These are phyloP conservation scores for Drosophila setosimentum DNA, from an alignment of 2,888 invertebrate species.

Conservation along the genomic window DNA sequence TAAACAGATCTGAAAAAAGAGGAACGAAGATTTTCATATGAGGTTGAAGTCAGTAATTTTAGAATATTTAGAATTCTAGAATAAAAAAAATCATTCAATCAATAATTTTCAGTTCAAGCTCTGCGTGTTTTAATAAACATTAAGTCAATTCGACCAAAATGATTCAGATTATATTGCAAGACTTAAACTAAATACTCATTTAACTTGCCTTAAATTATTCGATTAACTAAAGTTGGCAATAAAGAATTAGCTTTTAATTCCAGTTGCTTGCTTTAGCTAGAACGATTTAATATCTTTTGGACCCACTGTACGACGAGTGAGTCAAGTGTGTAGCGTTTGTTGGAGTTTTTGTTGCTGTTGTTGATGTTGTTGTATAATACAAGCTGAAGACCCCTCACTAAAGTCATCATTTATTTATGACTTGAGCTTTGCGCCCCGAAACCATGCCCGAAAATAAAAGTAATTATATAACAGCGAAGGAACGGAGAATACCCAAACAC, in stretches of 20 bases:
- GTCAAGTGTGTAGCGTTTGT: conserved; percentile 52
- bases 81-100: not conserved
- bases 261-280: conserved; percentile 14
- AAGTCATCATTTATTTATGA: conserved; percentile 80
- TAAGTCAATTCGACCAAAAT: not conserved
- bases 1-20: not conserved
- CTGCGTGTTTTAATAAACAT: not conserved
- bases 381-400: conserved; percentile 45
- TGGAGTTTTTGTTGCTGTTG: not conserved
- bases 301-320: conserved; percentile 36
- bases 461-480: conserved; percentile 73
- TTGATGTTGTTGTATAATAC: conserved; percentile 24
- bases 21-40: not conserved
- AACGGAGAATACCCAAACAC: conserved; percentile 30
- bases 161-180: not conserved
- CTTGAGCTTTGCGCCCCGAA: conserved; percentile 72
- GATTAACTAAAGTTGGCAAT: conserved; percentile 28
- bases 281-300: conserved; percentile 23
- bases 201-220: not conserved
- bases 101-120: not conserved
- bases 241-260: conserved; percentile 46
- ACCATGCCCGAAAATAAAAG: conserved; percentile 67
- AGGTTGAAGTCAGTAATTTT: not conserved
- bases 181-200: not conserved
- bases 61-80: not conserved